Conservation (phyloP, 1,140 invertebrate species). For the Hestina assimilis region DNA sequence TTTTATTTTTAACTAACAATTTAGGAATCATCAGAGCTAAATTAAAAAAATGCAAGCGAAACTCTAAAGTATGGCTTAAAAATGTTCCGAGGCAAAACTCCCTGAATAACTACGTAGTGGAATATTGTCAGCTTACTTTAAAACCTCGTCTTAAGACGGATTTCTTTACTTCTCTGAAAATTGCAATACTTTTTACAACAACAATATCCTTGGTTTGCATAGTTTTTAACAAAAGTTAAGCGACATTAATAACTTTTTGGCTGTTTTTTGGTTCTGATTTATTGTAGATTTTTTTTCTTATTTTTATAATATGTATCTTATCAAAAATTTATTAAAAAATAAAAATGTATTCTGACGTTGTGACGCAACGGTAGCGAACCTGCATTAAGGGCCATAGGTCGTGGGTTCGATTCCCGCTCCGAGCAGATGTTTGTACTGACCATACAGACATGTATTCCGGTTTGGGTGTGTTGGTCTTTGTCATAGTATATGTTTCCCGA, state of each 20-base stretch:
- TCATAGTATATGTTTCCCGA: no score
- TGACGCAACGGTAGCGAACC: no score
- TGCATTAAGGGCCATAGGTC: no score
- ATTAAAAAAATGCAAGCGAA: background rate
- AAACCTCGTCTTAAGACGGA: slow-evolving; percentile 11
- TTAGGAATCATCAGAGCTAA: background rate
- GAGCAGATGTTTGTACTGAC: no score
- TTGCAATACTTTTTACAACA: background rate
- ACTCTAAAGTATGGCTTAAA: background rate
- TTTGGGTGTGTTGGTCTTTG: no score
- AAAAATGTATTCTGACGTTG: background rate
- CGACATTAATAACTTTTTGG: no score
- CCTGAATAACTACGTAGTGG: slow-evolving; percentile 5
- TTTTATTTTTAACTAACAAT: background rate
- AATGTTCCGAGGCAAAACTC: slow-evolving; percentile 1
- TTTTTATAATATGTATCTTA: no score
- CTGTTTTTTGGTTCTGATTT: no score
- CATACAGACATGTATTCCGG: no score
- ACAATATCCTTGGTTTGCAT: background rate
- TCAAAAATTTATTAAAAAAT: background rate
- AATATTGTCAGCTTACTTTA: slow-evolving; percentile 18
- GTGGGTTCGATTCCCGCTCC: no score
- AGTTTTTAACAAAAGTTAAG: background rate
- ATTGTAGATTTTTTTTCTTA: no score
- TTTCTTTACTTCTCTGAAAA: slow-evolving; percentile 11